Conservation (phyloP, 2,797 vertebrate genomes). For the Euthynnus affinis region DNA sequence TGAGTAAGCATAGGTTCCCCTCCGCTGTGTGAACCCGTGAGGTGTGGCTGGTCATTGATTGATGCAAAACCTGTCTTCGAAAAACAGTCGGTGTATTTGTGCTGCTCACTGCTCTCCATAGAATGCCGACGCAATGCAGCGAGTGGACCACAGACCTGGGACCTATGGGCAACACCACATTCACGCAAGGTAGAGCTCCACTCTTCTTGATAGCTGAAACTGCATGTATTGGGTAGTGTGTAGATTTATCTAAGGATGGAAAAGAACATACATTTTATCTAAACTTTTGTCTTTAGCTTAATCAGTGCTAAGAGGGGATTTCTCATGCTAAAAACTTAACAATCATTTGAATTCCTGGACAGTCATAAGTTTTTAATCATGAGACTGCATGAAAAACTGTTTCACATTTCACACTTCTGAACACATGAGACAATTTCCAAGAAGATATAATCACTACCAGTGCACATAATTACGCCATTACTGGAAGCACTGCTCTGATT, state of each 20-base stretch:
- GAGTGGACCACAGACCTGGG: constrained; percentile 56
- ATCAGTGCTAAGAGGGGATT: neutral
- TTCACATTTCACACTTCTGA: constrained; percentile 24
- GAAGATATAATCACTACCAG: constrained; percentile 42
- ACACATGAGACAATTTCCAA: constrained; percentile 25
- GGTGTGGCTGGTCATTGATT: constrained; percentile 68
- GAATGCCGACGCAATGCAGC: constrained; percentile 75
- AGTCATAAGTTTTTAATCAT: neutral
- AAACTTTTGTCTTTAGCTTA: neutral
- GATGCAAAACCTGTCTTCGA: constrained; percentile 63
- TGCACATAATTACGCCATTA: constrained; percentile 55
- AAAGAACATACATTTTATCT: neutral
- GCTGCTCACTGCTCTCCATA: constrained; percentile 61
- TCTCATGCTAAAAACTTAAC: neutral
- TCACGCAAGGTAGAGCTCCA: constrained; percentile 66
- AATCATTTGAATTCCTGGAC: neutral
- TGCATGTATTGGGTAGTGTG: constrained; percentile 27
- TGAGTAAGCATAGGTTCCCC: constrained; percentile 73
- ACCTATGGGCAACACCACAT: constrained; percentile 26
- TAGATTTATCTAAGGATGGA: constrained; percentile 7
- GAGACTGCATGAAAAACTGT: neutral
- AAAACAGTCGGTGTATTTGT: constrained; percentile 42
- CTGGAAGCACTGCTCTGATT: constrained; percentile 53
- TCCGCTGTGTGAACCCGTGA: constrained; percentile 23
- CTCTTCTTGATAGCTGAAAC: neutral